Base-by-base conservation (phyloP, 2,113 vertebrate genomes). In the Ia io region DNA sequence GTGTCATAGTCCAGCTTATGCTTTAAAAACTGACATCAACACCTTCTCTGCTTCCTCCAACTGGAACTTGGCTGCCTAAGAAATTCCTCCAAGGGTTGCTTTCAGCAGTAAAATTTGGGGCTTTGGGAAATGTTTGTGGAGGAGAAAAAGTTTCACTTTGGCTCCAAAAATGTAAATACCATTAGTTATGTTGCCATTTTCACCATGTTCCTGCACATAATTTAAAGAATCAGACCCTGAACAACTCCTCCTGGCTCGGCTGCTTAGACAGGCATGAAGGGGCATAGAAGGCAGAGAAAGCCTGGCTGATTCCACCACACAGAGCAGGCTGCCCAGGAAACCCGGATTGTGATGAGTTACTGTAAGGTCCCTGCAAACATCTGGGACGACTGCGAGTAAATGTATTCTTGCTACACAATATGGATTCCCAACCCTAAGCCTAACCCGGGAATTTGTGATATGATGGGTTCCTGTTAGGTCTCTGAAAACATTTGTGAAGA, bases 91-190 rank as follows among this genome's bases (percentile, higher is more conserved):
- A 47, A n/a, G n/a, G 37, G 37, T 47, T 73, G 83, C 37, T 89
- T 49, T 30, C 37, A 70, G 59, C 42, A 70, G 63, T 37, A 25
- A 79, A 83, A 65, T 74, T 20, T n/a, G 22, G 56, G 53, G 80
- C 44, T 90, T 92, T 73, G 67, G 51, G 56, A 94, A 88, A 94
- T 76, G 56, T 93, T 91, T 84, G 56, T 47, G 25, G 56, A 84
- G 32, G 69, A 77, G 84, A 42, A 67, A 95, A 80, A 40, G 13
- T 74, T 93, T 83, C 69, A 44, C 61, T 56, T 84, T 92, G 90
- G 74, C 88, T 88, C 47, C 3, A 1, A 63, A 37, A 93, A 1
- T 78, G 47, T 93, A 70, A 96, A 49, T 82, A 78, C n/a, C 63
- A n/a, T 92, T 90, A 70, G n/a, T 88, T 90, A 73, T 23, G 22